A percentile compares a stretch with the other conserved stretches of the same genome.
Evolutionary conservation across 2,888 invertebrate genomes (phyloP).

Genomic region (Erebia aethiops): DNA sequence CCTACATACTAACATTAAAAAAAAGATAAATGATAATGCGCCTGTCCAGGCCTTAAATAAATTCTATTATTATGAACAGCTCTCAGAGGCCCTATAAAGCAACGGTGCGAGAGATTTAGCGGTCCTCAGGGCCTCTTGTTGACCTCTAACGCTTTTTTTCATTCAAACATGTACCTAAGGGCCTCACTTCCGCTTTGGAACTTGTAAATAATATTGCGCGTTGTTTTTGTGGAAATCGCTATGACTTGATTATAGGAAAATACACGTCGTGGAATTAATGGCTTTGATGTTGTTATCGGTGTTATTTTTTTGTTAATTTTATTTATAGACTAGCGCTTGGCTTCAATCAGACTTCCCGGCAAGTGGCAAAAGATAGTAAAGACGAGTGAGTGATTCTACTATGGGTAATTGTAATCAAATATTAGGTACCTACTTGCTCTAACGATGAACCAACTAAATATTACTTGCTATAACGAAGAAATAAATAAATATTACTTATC

Average conservation of each 20-base stretch:
- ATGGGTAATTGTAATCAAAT: too few relatives aligned
- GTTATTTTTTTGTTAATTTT: background rate
- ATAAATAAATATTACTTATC: too few relatives aligned
- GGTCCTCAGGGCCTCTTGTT: slow-evolving; percentile 1
- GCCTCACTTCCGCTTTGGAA: slow-evolving; percentile 20
- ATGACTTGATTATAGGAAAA: background rate
- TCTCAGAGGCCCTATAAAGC: slow-evolving; percentile 22
- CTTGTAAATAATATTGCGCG: slow-evolving; percentile 14
- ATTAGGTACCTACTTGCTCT: too few relatives aligned
- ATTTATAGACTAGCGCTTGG: too few relatives aligned
- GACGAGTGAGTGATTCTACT: too few relatives aligned
- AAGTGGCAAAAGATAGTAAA: too few relatives aligned
- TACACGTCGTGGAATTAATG: background rate
- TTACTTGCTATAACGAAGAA: too few relatives aligned
- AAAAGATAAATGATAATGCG: background rate
- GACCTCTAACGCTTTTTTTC: slow-evolving; percentile 16
- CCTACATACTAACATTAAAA: too few relatives aligned
- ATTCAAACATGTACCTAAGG: slow-evolving; percentile 12
- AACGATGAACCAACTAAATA: too few relatives aligned
- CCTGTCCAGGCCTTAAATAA: background rate
- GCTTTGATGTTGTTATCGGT: slow-evolving; percentile 1
- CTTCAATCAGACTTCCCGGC: background rate
- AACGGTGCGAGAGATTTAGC: slow-evolving; percentile 6
- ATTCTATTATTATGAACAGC: slow-evolving; percentile 11
- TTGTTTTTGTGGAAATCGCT: slow-evolving; percentile 14